Evolutionary conservation across 2,113 vertebrate species (phyloP), one percentile per base, ranked within the genome.

Genomic region (Zosterops lateralis): DNA sequence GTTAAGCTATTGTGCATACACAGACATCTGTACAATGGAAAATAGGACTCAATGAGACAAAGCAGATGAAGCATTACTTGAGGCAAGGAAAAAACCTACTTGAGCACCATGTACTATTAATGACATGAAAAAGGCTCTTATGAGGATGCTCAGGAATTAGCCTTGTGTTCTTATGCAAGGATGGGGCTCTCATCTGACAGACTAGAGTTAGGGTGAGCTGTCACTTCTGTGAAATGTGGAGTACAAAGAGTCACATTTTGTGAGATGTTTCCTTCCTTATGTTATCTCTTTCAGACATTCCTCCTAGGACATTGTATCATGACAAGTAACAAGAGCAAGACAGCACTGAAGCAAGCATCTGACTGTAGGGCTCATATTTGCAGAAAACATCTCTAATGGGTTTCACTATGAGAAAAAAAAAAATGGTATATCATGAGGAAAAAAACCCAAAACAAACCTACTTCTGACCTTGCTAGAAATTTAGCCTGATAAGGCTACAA

Each of bases 101-200:
- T n/a, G 31, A 90, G 61, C 65, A 82, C 16, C 45, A 75, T 73
- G 48, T 50, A 71, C 80, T 96, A 87, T 78, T 89, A 91, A 92
- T 64, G 57, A 91, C 74, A 94, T 42, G 42, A 94, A 91, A 84
- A 86, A 84, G 54, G 82, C 75, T 96, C 87, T 95, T 87, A 94
- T 1, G 48, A 93, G 57, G 70, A 96, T 85, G 84, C 61, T 61
- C 32, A 53, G 70, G 91, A 86, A 96, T 96, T 89, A 97, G 68
- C 64, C 72, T 44, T 60, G 66, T 57, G 68, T 45, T 77, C 84
- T 90, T 91, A 93, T 61, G 79, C 81, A 93, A 89, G 51, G 28
- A 82, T 45, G 84, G 84, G 47, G 68, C 90, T 84, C 51, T 32
- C 14, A 15, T 48, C 56, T 65, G 79, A 72, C 34, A 71, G 47